Conservation (phyloP, 2,888 invertebrate genomes). For the Parnassius glacialis region DNA sequence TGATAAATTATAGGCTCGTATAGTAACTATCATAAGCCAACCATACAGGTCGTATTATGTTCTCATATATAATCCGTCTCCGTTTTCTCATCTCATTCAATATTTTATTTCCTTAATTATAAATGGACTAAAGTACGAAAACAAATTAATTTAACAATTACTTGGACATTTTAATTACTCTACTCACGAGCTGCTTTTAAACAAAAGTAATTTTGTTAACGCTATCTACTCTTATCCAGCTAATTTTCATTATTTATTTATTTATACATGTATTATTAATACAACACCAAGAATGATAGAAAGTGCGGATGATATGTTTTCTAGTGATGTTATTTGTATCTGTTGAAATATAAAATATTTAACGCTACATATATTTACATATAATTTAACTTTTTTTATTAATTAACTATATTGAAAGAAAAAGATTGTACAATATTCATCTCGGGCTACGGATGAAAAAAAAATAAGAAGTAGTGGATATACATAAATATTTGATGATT, state of each 20-base stretch:
- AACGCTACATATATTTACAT: slow-evolving; percentile 55
- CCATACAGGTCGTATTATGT: neutral
- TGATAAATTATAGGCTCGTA: no score
- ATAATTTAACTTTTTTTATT: neutral
- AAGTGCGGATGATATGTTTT: slow-evolving; percentile 76
- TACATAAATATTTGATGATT: slow-evolving; percentile 2
- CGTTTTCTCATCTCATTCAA: neutral
- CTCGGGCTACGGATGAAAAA: slow-evolving; percentile 3
- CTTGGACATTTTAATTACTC: slow-evolving; percentile 21
- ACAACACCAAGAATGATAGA: slow-evolving; percentile 74
- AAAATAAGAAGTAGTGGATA: neutral
- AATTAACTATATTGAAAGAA: slow-evolving; percentile 4
- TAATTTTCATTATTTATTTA: slow-evolving; percentile 33
- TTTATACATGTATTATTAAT: slow-evolving; percentile 48
- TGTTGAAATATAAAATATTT: slow-evolving; percentile 66
- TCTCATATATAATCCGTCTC: neutral
- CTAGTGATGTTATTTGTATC: slow-evolving; percentile 55
- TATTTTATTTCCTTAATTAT: slow-evolving; percentile 1
- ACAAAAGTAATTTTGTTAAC: slow-evolving; percentile 34
- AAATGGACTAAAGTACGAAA: slow-evolving; percentile 10
- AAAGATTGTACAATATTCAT: slow-evolving; percentile 17
- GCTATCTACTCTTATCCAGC: slow-evolving; percentile 39
- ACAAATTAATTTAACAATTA: slow-evolving; percentile 9
- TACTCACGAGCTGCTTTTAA: slow-evolving; percentile 8
- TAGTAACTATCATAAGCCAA: no score